Evolutionary conservation across 2,113 vertebrate genomes (phyloP), one percentile per base, ranked within the genome.

Genomic region (Hucho hucho): DNA sequence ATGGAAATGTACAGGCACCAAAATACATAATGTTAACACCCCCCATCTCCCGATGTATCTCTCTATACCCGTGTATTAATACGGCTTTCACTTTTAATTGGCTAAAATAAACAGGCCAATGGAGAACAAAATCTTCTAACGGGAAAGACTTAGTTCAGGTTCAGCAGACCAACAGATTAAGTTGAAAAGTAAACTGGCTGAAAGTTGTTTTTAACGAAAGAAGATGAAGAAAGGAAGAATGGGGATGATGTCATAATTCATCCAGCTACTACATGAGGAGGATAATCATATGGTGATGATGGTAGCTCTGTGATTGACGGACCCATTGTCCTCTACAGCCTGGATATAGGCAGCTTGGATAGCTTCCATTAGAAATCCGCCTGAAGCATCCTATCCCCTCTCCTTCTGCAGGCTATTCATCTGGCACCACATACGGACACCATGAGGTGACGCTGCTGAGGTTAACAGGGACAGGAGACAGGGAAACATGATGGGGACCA

Each of bases 221-320:
- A 43, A 43, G 9, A 43, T 11, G 37, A 43, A 11, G 37, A 43
- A 1, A 66, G 69, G 80, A 75, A 79, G 32, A 71, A 64, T 25
- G 26, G 37, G 75, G 64, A 53, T 68, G 80, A 82, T 86, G 83
- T 87, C 76, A 82, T 80, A 75, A 85, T 80, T 85, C 82, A 81
- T 68, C 79, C 81, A 78, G 75, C 78, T 4, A 86, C 78, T 12
- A 86, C 78, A 86, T 69, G 74, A 87, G 84, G 49, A 53, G 14
- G 83, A 86, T 89, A 84, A 91, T 91, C 87, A 88, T 89, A 88
- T 87, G 88, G 84, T 86, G 87, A 90, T 91, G 87, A 91, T 88
- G 83, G 80, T 78, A 77, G 79, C 80, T 74, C 85, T 79, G 86
- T 89, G 90, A 91, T 92, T 91, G 88, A 92, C 89, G 87, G 87